Conservation (phyloP, 2,797 vertebrate genomes). For the Spea hammondii region DNA sequence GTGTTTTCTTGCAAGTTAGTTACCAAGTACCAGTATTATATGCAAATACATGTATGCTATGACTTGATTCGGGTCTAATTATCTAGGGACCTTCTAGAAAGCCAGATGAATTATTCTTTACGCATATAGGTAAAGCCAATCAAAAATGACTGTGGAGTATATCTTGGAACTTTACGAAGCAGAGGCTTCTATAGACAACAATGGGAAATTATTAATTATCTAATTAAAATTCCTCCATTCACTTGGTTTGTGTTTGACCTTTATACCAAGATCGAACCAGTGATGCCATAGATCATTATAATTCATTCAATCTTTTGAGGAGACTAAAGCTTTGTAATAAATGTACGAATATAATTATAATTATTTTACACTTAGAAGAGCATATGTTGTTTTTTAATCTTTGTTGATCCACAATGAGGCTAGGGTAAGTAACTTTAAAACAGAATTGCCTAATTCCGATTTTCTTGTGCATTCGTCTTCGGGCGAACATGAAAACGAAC, state of each 20-base stretch:
- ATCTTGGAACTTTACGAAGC: not conserved
- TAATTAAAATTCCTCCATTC: not conserved
- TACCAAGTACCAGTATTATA: constrained; percentile 21
- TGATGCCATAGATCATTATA: too few relatives aligned
- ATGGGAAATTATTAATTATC: not conserved
- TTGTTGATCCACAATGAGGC: too few relatives aligned
- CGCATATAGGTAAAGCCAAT: not conserved
- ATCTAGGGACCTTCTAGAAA: constrained; percentile 13
- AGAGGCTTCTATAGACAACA: not conserved
- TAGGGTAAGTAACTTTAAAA: too few relatives aligned
- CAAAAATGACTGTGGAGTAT: not conserved
- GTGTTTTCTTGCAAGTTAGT: constrained; percentile 7
- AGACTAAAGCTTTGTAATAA: too few relatives aligned
- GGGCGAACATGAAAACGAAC: too few relatives aligned
- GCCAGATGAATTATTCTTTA: constrained; percentile 19
- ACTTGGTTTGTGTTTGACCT: not conserved
- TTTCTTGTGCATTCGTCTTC: too few relatives aligned
- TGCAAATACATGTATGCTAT: constrained; percentile 39
- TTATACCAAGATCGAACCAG: too few relatives aligned
- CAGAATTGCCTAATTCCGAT: too few relatives aligned
- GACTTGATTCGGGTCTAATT: constrained; percentile 29
- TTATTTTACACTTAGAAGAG: too few relatives aligned
- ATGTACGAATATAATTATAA: too few relatives aligned
- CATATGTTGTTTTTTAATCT: too few relatives aligned
- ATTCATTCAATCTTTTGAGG: too few relatives aligned